Evolutionary conservation across 30 jellyfish, hydroid and myxozoan species (phyloP), one percentile per base, ranked within the genome.

Genomic region (Aurelia coerulea): DNA sequence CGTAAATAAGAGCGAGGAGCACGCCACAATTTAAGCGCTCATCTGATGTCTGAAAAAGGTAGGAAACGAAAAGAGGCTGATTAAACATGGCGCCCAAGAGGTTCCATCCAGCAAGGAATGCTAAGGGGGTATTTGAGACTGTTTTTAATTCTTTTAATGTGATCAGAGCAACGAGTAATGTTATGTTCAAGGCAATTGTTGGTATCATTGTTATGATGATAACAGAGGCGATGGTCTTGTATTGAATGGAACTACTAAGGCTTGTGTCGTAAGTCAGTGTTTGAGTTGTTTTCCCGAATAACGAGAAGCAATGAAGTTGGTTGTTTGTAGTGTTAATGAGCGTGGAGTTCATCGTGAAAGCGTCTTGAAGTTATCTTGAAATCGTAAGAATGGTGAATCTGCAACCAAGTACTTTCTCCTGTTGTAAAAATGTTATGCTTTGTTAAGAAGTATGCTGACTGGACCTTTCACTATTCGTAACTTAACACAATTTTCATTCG

Each of bases 51-150:
- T 54, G 69, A 3, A 71, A 14, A 13, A 83, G 92, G 86, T 83
- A 83, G n/a, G 74, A 78, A 9, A 54, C 86, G 32, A 83, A 83
- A n/a, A 58, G 19, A 17, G 86, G 92, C 68, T 83, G 92, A 35
- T 85, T 71, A 14, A 83, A 59, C 4, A 83, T 5, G n/a, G 92
- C 82, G 6, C 64, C 62, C 23, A 83, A 65, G 80, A 83, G 46
- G 35, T 83, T 85, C 85, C 92, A 69, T 71, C 79, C 82, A 54
- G 92, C 92, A 9, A 83, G 86, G 33, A 83, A 83, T 6, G 73
- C 65, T 3, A 83, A 2, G 1, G 92, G 92, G 7, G 73, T 83
- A 42, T 83, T 83, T 19, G 92, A 83, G 23, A 71, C 49, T 29
- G 79, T 73, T 59, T 34, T 23, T n/a, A 54, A 51, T 17, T 63